Percentiles rank a stretch among this genome's conserved stretches.
Conservation (phyloP, 2,113 vertebrate genomes). For the Spheniscus mendiculus region DNA sequence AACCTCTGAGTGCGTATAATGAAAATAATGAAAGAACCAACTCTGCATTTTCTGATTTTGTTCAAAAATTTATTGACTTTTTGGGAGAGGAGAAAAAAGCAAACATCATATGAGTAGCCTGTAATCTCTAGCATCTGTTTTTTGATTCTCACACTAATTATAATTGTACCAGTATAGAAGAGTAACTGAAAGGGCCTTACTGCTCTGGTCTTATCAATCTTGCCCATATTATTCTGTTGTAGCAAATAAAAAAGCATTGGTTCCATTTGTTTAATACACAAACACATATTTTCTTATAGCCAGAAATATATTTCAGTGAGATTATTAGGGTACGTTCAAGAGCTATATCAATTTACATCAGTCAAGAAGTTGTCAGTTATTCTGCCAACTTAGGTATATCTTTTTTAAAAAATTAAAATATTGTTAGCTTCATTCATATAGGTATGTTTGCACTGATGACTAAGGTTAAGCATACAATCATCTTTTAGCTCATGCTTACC, state of each 20-base stretch:
- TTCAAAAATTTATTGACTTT: neutral
- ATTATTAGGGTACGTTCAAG: neutral
- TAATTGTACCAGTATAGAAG: neutral
- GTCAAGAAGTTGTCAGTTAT: neutral
- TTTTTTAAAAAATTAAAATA: neutral
- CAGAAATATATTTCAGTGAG: neutral
- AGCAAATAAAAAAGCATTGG: neutral
- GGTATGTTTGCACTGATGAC: neutral
- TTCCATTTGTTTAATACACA: neutral
- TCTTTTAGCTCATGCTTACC: neutral
- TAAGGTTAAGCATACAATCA: neutral
- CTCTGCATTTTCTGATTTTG: neutral
- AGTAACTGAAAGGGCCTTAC: neutral
- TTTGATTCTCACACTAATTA: neutral
- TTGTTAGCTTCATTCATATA: neutral
- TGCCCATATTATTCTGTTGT: too few relatives aligned
- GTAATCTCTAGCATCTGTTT: neutral
- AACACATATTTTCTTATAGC: neutral
- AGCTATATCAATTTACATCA: neutral
- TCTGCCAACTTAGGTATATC: neutral
- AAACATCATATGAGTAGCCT: neutral
- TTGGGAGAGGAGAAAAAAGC: neutral
- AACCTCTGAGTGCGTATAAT: neutral
- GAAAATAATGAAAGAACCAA: neutral
- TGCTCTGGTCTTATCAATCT: neutral